A percentile compares a stretch with the other conserved stretches of the same genome.
Evolutionary conservation across 2,888 invertebrate genomes (phyloP).

Genomic region (Microctonus brassicae): DNA sequence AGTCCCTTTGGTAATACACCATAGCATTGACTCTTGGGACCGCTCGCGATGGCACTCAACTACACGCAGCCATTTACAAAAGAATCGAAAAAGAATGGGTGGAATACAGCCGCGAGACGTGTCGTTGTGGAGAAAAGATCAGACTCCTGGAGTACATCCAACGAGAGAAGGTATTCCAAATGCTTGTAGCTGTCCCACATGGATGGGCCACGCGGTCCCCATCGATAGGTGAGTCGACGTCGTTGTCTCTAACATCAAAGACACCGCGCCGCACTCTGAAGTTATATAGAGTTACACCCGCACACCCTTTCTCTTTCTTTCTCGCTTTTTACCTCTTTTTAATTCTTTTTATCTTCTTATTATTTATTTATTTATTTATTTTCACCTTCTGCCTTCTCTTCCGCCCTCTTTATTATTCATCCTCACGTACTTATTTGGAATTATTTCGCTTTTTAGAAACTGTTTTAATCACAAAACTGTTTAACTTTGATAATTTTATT

Average conservation of each 20-base stretch:
- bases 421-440: too few relatives aligned
- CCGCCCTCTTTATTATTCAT: too few relatives aligned
- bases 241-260: slow-evolving; percentile 62
- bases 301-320: slow-evolving; percentile 26
- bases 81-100: slow-evolving; percentile 42
- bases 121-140: slow-evolving; percentile 52
- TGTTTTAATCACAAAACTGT: too few relatives aligned
- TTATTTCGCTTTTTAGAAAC: too few relatives aligned
- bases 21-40: slow-evolving; percentile 4
- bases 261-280: slow-evolving; percentile 55
- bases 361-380: not conserved
- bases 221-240: slow-evolving; percentile 59
- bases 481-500: too few relatives aligned
- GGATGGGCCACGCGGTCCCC: slow-evolving; percentile 63
- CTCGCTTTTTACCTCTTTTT: slow-evolving; percentile 29
- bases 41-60: slow-evolving; percentile 25
- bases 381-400: too few relatives aligned
- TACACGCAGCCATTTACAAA: slow-evolving; percentile 14
- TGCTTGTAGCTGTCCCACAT: slow-evolving; percentile 67
- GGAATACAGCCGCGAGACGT: slow-evolving; percentile 44
- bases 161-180: slow-evolving; percentile 65
- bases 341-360: slow-evolving; percentile 2
- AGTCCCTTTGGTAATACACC: slow-evolving; percentile 9
- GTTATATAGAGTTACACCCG: slow-evolving; percentile 36
- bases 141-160: slow-evolving; percentile 52